Conservation (phyloP, 64 coral and sea anemone species). For the Stylophora pistillata region DNA sequence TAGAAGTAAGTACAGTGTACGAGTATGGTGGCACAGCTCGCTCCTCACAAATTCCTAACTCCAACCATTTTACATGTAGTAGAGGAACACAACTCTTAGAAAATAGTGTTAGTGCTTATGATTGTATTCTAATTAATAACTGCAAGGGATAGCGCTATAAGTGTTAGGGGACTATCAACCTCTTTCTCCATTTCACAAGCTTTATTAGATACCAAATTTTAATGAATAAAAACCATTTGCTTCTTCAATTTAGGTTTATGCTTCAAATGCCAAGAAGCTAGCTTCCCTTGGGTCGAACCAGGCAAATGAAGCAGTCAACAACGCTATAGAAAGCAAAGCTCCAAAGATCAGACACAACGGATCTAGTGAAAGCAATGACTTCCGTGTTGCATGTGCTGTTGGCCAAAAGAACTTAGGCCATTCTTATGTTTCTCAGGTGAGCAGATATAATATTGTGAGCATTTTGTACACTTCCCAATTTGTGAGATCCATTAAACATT, state of each 20-base stretch:
- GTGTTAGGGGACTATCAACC: background rate
- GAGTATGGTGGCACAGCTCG: background rate
- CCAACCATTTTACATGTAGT: slow-evolving; percentile 6
- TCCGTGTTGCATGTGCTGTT: slow-evolving; percentile 28
- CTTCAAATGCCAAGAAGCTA: slow-evolving; percentile 39
- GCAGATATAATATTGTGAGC: background rate
- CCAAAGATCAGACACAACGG: slow-evolving; percentile 64
- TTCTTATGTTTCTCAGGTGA: slow-evolving; percentile 9
- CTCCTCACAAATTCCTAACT: background rate
- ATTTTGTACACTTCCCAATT: no score
- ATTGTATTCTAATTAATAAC: slow-evolving; percentile 29
- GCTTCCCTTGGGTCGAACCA: slow-evolving; percentile 40
- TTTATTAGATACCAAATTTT: background rate
- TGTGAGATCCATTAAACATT: no score
- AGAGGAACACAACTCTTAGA: slow-evolving; percentile 11
- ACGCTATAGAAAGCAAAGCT: slow-evolving; percentile 50
- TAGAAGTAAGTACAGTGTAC: slow-evolving; percentile 8
- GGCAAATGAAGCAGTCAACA: slow-evolving; percentile 56
- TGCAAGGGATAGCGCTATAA: background rate
- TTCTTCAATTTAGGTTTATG: background rate
- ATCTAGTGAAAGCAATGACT: slow-evolving; percentile 39
- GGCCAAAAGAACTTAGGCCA: slow-evolving; percentile 25
- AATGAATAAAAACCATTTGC: background rate
- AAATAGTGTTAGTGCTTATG: slow-evolving; percentile 28
- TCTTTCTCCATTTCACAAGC: background rate